These are phyloP conservation scores for Hymenochirus boettgeri DNA, from an alignment of 2,113 vertebrate genomes.

Conservation along the genomic window DNA sequence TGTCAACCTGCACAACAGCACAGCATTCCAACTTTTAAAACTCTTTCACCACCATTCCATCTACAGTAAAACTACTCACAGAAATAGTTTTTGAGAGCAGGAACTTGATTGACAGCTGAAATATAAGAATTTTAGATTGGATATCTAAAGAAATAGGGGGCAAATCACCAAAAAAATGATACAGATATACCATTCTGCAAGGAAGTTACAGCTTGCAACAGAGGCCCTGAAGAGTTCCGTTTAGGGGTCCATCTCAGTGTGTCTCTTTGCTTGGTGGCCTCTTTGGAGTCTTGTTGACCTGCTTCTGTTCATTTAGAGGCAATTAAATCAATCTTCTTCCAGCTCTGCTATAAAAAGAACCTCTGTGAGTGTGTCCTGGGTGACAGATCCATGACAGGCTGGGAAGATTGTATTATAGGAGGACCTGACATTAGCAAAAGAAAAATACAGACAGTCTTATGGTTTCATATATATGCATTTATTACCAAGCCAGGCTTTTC, in stretches of 20 bases:
- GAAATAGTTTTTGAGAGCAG: too few relatives aligned
- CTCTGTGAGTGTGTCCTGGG: constrained; percentile 44
- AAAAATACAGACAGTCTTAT: constrained; percentile 36
- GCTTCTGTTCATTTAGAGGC: constrained; percentile 36
- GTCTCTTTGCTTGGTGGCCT: constrained; percentile 33
- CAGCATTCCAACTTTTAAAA: too few relatives aligned
- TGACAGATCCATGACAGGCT: constrained; percentile 46
- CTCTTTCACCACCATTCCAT: too few relatives aligned
- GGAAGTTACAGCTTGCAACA: background rate
- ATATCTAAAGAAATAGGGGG: too few relatives aligned
- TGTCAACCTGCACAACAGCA: too few relatives aligned
- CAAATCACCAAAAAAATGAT: too few relatives aligned
- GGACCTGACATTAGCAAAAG: constrained; percentile 33
- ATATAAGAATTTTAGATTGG: too few relatives aligned
- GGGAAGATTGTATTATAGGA: constrained; percentile 48
- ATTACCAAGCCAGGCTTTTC: constrained; percentile 19
- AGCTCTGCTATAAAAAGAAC: constrained; percentile 32
- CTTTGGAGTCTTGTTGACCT: constrained; percentile 26
- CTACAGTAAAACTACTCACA: too few relatives aligned
- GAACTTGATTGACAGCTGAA: too few relatives aligned
- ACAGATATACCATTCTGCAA: too few relatives aligned
- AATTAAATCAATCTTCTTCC: constrained; percentile 49
- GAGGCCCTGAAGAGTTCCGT: constrained; percentile 4
- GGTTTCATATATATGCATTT: constrained; percentile 36
- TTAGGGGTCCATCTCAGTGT: constrained; percentile 15